These are phyloP conservation scores for Pandion haliaetus DNA, from an alignment of 2,113 vertebrate genomes.

Conservation along the genomic window DNA sequence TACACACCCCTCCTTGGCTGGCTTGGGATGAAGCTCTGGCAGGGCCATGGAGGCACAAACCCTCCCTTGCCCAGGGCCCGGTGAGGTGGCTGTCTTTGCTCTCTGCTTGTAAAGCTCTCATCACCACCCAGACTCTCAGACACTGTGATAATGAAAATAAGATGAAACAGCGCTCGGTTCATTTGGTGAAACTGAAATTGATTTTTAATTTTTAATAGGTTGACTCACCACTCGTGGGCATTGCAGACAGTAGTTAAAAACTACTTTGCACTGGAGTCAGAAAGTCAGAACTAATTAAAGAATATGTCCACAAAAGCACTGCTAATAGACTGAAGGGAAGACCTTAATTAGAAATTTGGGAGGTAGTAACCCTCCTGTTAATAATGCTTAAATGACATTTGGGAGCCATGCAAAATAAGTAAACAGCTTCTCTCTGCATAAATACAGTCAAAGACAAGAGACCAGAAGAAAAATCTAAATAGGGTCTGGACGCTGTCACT, in stretches of 20 bases:
- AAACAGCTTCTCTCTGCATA: conserved; percentile 34
- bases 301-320: conserved; percentile 53
- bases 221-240: conserved; percentile 58
- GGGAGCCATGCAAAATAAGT: conserved; percentile 37
- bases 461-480: background rate
- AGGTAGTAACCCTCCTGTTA: conserved; percentile 44
- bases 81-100: background rate
- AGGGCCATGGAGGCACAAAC: background rate
- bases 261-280: conserved; percentile 53
- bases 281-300: conserved; percentile 70
- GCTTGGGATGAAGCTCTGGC: background rate
- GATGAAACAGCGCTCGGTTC: background rate
- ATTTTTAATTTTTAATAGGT: conserved; percentile 68
- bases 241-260: conserved; percentile 59
- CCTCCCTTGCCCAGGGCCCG: rapidly evolving
- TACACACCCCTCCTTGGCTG: background rate
- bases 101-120: background rate
- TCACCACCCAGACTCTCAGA: background rate
- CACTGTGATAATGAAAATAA: background rate
- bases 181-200: conserved; percentile 41
- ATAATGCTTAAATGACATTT: conserved; percentile 28
- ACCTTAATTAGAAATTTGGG: conserved; percentile 60
- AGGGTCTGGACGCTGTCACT: background rate
- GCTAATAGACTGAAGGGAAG: conserved; percentile 53
- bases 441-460: background rate